Conservation (phyloP, 2,113 vertebrate species). For the Eonycteris spelaea region DNA sequence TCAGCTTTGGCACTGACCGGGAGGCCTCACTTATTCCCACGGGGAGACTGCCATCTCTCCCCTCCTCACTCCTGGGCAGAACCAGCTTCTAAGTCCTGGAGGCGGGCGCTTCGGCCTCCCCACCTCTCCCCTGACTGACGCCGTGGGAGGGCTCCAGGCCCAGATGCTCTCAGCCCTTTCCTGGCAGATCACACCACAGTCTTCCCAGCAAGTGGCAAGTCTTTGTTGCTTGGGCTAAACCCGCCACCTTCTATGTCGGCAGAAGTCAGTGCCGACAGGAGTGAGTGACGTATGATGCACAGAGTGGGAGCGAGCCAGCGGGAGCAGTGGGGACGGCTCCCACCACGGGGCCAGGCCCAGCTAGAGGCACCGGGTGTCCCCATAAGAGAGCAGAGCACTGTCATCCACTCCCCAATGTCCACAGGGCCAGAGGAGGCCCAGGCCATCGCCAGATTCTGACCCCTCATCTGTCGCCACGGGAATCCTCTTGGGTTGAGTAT, state of each 20-base stretch:
- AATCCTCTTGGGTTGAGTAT: too few species aligned
- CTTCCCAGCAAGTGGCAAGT: background rate
- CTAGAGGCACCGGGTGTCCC: background rate
- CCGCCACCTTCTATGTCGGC: background rate
- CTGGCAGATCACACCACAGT: background rate
- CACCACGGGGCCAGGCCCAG: accelerated
- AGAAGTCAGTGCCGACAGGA: background rate
- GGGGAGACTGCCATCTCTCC: background rate
- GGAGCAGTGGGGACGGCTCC: background rate
- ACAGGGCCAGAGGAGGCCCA: background rate
- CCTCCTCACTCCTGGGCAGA: background rate
- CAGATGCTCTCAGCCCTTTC: background rate
- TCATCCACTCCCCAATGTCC: accelerated
- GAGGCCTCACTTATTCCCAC: background rate
- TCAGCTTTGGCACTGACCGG: background rate
- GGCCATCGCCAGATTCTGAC: background rate
- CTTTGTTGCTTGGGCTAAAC: background rate
- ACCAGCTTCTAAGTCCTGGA: background rate
- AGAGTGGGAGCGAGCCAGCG: background rate
- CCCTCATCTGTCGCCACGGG: background rate
- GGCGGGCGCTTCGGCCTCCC: background rate
- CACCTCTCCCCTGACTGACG: accelerated
- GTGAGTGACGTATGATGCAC: background rate
- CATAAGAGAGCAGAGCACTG: background rate
- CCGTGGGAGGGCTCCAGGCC: accelerated